These are phyloP conservation scores for Spinus pinus DNA, from an alignment of 2,797 vertebrate species.

Conservation along the genomic window DNA sequence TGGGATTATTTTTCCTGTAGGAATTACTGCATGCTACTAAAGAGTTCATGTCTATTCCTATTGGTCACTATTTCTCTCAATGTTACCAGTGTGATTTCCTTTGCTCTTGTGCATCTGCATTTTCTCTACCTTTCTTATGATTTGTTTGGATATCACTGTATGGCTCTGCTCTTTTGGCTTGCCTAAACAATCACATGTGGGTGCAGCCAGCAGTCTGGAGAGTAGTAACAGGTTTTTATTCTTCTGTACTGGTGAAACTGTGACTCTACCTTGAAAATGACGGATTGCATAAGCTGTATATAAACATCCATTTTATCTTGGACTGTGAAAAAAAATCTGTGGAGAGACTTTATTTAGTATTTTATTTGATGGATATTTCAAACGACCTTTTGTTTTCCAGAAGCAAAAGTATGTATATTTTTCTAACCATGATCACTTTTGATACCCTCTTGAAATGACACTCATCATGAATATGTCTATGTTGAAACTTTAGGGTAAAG, in stretches of 20 bases:
- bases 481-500: not conserved
- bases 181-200: not conserved
- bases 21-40: not conserved
- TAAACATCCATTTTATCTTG: not conserved
- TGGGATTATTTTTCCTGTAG: not conserved
- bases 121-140: not conserved
- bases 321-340: not conserved
- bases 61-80: not conserved
- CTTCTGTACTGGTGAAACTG: not conserved
- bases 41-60: not conserved
- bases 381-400: slow-evolving; percentile 8
- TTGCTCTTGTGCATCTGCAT: not conserved
- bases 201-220: not conserved
- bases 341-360: not conserved
- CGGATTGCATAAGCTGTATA: not conserved
- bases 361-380: not conserved
- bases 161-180: not conserved
- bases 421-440: slow-evolving; percentile 40
- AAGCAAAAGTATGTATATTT: slow-evolving; percentile 45
- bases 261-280: not conserved
- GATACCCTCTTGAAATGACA: slow-evolving; percentile 31
- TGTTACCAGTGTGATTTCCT: not conserved
- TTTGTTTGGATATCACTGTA: not conserved
- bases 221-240: not conserved
- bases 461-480: not conserved